Base-by-base conservation (phyloP, 1,140 invertebrate genomes). In the Caenorhabditis inopinata region DNA sequence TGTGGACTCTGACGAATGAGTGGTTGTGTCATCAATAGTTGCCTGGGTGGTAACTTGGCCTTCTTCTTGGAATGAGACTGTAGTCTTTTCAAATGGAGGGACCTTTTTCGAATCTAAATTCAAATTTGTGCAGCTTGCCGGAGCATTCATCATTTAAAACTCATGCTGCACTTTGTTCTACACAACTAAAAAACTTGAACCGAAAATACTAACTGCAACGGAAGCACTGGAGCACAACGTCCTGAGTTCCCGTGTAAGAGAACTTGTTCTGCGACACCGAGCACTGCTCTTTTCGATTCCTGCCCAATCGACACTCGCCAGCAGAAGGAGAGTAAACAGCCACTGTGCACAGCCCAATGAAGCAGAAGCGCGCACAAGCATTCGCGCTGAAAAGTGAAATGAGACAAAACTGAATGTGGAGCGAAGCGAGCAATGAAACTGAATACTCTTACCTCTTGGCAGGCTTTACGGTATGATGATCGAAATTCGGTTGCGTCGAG, bases 181-280 rank as follows among this genome's bases (percentile, higher is more conserved):
- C n/a, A 0, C 18, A 21, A 18, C 11, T 0, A 35, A 29, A 58
- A 12, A 58, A 16, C 0, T 68, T 68, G 2, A 35, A 68, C 58
- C 18, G 46, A 74, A 74, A 23, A 25, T 18, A 80, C 79, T 75
- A 48, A 80, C 79, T 74, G 48, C 79, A 80, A 51, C 79, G 68
- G 79, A 80, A 80, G 58, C 79, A 80, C 48, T 80, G 79, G 32
- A 80, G 27, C 9, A 51, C 23, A 45, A 80, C 79, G 18, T 78
- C 76, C n/a, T 78, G 21, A 23, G 32, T 42, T 23, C 49, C 49
- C 42, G 27, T 21, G 29, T 62, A 58, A 27, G 32, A 49, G 49
- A 38, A 42, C 32, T 58, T 53, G 21, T 78, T 51, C 3, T 78
- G 51, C 53, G 53, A 49, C 7, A 46, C 76, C 32, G 35, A 74